Evolutionary conservation across 2,888 invertebrate genomes (phyloP).

Genomic region (Aphidoletes aphidimyza): DNA sequence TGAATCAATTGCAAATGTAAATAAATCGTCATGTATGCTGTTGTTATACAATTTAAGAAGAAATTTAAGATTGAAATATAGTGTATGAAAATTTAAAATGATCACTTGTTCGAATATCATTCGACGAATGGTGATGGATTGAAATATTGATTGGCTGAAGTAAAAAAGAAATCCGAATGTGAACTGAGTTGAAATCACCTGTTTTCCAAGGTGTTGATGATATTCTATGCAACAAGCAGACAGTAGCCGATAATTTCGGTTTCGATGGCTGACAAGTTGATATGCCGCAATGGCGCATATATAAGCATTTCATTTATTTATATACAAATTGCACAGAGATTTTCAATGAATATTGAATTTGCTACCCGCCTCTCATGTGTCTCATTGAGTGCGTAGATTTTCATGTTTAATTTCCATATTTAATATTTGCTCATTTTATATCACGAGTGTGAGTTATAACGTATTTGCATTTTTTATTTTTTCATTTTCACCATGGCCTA

Average conservation of each 20-base stretch:
- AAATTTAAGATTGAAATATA: background rate
- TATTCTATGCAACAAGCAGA: no score
- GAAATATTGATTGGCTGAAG: no score
- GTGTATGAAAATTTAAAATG: background rate
- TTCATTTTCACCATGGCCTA: background rate
- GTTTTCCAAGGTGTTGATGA: no score
- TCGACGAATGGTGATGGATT: no score
- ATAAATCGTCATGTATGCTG: background rate
- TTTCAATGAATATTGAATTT: constrained; percentile 40
- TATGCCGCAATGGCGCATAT: background rate
- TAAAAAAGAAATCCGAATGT: no score
- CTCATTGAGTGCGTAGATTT: background rate
- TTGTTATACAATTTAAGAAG: background rate
- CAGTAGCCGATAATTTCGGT: background rate
- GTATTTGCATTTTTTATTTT: background rate
- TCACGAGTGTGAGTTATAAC: no score
- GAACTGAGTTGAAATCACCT: no score
- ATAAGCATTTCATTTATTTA: constrained; percentile 35
- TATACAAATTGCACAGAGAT: constrained; percentile 4
- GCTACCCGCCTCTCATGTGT: background rate
- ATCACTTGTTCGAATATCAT: no score
- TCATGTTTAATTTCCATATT: constrained; percentile 40
- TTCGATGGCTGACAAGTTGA: background rate
- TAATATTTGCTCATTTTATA: background rate
- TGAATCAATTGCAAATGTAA: background rate